Base-by-base conservation (phyloP, 2,113 vertebrate genomes). In the Eleginops maclovinus region DNA sequence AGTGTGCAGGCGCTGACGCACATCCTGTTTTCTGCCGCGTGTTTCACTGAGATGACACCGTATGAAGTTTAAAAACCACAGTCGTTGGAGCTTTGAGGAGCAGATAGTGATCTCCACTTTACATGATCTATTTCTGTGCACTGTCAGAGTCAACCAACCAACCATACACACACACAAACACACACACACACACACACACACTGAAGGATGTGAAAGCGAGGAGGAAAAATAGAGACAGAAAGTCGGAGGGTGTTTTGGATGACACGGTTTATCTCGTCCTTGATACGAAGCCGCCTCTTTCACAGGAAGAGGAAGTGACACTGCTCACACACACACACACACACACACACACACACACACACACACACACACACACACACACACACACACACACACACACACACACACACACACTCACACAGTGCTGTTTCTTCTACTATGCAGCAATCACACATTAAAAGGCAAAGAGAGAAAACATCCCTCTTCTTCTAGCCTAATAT, bases 271-370 rank as follows among this genome's bases (percentile, higher is more conserved):
- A 65, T 74, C 71, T 81, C 77, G 1, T 59, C 40, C 31, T 77
- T 22, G 28, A 77, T 64, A 55, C 17, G 10, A 63, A 75, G 59
- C 64, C 31, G 72, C n/a, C 76, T 69, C 31, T 46, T 56, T 6
- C 69, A 58, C 77, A 88, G 86, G 82, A 88, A 88, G 71, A 88
- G 84, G 75, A 86, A 88, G 79, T 84, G 75, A 86, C 81, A 83
- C 64, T 4, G 22, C 66, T 55, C 21, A 59, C 21, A 14, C 70
- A 22, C 60, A 24, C 43, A 17, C 54, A 6, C 62, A 46, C 55
- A 22, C 26, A 36, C 31, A 31, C 31, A 36, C 4, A 6, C 4
- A 4, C 50, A 46, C 55, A 22, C 26, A 36, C 31, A 31, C 31
- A 36, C 6, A 9, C 8, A 3, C 21, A 59, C 21, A 14, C 70